Evolutionary conservation across 1,140 invertebrate species (phyloP), one percentile per base, ranked within the genome.

Genomic region (Heliconius melpomene): DNA sequence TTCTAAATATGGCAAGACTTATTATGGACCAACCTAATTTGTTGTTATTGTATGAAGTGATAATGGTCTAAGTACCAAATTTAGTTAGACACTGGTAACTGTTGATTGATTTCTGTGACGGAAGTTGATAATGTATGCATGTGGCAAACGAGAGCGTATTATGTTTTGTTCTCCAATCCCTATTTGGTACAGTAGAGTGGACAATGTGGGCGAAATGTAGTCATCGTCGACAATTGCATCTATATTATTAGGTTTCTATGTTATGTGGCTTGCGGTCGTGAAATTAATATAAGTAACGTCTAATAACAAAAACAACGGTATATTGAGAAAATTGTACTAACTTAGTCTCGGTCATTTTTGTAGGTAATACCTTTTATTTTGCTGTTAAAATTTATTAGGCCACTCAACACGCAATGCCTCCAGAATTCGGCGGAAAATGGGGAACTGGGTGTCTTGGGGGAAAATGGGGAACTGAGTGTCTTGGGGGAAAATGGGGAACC

Each of bases 61-160:
- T 82, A 84, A 83, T 78, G 80, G 81, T 66, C 74, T 73, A 38
- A 71, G 52, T 60, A 74, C 80, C 81, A 83, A 82, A 83, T 84
- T 78, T 74, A 80, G 77, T 71, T 76, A 54, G 81, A 79, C 79
- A 78, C 77, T 74, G 74, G 80, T 83, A 84, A 85, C 76, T 77
- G 86, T 88, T 87, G 85, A 76, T 85, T 82, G 85, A 82, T 84
- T 82, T 84, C 73, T 83, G 86, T 85, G 82, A 85, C 85, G 90
- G 89, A 89, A 89, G 85, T 86, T 72, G 79, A 83, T 92, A 89
- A 88, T 89, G 83, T 87, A 89, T 91, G 88, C 88, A 78, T 77
- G 82, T 78, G 84, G 85, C 84, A 75, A 83, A 78, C 80, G 79
- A 81, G 82, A 79, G 77, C 81, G 78, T 82, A 82, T 82, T 82